phyloP scores from a whole-genome alignment of 1,140 invertebrate genomes.

The Dendrolimus kikuchii region DNA sequence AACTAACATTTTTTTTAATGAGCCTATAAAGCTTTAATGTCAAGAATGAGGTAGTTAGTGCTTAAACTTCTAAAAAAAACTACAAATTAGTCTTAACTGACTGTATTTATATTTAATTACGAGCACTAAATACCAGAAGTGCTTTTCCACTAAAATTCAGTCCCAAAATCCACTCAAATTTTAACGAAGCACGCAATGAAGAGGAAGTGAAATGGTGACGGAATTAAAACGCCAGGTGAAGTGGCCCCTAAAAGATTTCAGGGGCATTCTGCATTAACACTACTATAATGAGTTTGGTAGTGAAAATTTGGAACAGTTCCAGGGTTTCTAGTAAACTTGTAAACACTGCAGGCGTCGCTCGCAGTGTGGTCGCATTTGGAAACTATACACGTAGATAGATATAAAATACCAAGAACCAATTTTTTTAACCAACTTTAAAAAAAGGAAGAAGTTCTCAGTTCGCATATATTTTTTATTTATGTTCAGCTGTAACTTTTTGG shows the following conservation, averaged over 20 bases:
- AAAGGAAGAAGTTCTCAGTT: too few relatives aligned
- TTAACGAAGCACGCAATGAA: constrained; percentile 60
- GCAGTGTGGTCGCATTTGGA: not conserved
- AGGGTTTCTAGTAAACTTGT: constrained; percentile 31
- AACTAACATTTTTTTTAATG: too few relatives aligned
- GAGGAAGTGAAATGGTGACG: constrained; percentile 61
- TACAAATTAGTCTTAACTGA: too few relatives aligned
- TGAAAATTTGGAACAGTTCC: constrained; percentile 59
- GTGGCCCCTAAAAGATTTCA: constrained; percentile 58
- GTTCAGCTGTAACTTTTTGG: too few relatives aligned
- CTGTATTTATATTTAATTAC: not conserved
- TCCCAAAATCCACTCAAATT: constrained; percentile 52
- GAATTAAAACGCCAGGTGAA: constrained; percentile 54
- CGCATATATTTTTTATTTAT: too few relatives aligned
- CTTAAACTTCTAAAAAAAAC: too few relatives aligned
- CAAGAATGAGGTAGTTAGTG: too few relatives aligned
- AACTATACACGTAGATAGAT: too few relatives aligned
- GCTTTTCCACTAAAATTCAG: constrained; percentile 20
- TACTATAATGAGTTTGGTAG: constrained; percentile 53
- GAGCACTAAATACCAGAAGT: constrained; percentile 7
- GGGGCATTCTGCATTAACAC: constrained; percentile 59
- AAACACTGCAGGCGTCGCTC: constrained; percentile 30
- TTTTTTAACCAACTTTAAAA: too few relatives aligned
- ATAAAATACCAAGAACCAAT: too few relatives aligned
- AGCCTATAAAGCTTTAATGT: too few relatives aligned